A percentile compares a stretch with the other conserved stretches of the same genome.
Conservation (phyloP, 2,113 vertebrate species). For the Thamnophis sirtalis region DNA sequence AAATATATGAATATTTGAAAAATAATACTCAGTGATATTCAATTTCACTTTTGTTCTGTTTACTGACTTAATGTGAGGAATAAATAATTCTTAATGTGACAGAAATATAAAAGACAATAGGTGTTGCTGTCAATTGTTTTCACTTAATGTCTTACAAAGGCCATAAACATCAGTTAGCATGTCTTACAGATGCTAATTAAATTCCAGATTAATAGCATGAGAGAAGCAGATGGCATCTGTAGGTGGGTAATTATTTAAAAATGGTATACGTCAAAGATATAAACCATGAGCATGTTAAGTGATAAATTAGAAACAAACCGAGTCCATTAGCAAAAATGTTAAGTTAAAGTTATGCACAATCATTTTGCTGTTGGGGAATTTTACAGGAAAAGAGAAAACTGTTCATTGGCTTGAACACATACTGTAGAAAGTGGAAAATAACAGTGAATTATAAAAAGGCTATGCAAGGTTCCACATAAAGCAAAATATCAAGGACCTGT, state of each 20-base stretch:
- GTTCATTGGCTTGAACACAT: neutral
- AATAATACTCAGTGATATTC: slow-evolving; percentile 38
- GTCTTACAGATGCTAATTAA: slow-evolving; percentile 55
- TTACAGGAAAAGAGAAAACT: neutral
- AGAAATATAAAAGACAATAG: slow-evolving; percentile 56
- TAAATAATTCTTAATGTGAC: slow-evolving; percentile 57
- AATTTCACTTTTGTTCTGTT: slow-evolving; percentile 46
- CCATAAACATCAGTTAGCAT: slow-evolving; percentile 52
- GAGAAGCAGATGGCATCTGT: slow-evolving; percentile 33
- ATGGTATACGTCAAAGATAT: slow-evolving; percentile 29
- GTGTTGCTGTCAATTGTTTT: slow-evolving; percentile 44
- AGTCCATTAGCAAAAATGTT: neutral
- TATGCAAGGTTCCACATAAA: neutral
- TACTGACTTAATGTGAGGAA: slow-evolving; percentile 48
- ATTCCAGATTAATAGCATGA: slow-evolving; percentile 52
- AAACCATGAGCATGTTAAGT: slow-evolving; percentile 50
- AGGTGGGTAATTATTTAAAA: slow-evolving; percentile 51
- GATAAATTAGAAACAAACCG: slow-evolving; percentile 39
- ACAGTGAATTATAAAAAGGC: neutral
- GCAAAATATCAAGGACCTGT: neutral
- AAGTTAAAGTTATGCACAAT: neutral
- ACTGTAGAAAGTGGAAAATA: neutral
- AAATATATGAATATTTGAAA: slow-evolving; percentile 36
- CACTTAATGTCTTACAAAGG: slow-evolving; percentile 34
- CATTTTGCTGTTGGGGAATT: neutral